Evolutionary conservation across 37 sponge, comb jelly and placozoan genomes (phyloP), one percentile per base, ranked within the genome.

Genomic region (Diacarnus erythraeanus): DNA sequence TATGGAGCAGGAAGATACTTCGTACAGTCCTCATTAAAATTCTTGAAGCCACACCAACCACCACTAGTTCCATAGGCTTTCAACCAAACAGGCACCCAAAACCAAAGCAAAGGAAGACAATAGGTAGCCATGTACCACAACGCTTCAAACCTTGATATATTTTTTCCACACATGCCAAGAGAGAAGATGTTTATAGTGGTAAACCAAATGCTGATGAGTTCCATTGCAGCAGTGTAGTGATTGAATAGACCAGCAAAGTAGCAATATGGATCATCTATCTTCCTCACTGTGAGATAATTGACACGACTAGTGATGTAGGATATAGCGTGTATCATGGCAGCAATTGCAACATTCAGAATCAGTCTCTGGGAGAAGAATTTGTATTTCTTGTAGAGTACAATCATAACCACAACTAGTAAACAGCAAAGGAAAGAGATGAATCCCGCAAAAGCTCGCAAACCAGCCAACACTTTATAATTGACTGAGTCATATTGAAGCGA

Each of bases 331-430:
- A 84, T 17, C 40, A 84, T 33, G 30, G 76, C 78, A 2, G 70
- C 66, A 2, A 84, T 38, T 31, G 61, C 58, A 42, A 84, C 70
- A 42, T 77, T 47, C 30, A 84, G 77, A 10, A 84, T 29, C 15
- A 84, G 77, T 23, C 84, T 42, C 72, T 84, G 84, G 35, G 47
- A 57, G 69, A 69, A 76, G 72, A 67, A 57, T 29, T 37, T 74
- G 77, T 84, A 57, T 41, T 69, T 84, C 60, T 84, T 84, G 71
- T 47, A 77, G 40, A 84, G 42, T 20, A 84, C 15, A 25, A 84
- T 77, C 25, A 84, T 21, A 5, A 54, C 6, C 21, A 84, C 33
- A 1, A 84, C 84, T 10, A 29, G 35, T 5, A 77, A 25, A 20
- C 84, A 81, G 63, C 72, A 59, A 17, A 81, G 21, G 47, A 58